Base-by-base conservation (phyloP, 1,140 invertebrate genomes). In the Physella acuta region DNA sequence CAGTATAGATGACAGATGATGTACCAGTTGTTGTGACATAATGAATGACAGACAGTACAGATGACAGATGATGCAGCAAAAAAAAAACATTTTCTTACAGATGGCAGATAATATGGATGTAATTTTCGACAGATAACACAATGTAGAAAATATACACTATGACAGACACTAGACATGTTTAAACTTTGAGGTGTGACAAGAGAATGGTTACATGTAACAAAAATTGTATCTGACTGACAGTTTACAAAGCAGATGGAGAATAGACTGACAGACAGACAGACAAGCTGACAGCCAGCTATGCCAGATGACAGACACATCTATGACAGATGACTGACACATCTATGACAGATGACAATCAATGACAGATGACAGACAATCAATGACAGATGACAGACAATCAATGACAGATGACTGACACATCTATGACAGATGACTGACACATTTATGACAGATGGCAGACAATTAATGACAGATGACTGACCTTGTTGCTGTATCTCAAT, bases 401-500 rank as follows among this genome's bases (percentile, higher is more conserved):
- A 44, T 11, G 39, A 20, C 39, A 11, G 39, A 11, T 44, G 39
- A 11, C 16, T 8, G 39, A 20, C 30, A 14, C 39, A 8, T 11
- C 20, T 44, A 44, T 11, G 8, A 8, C 39, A 44, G 20, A 20
- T 44, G 20, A 44, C 20, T 8, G 8, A 8, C 39, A 8, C 39
- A 44, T n/a, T 44, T 44, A 44, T 11, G 8, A 8, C 39, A 44
- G 20, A 20, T 44, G 20, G 20, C 20, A 20, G 8, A 8, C 39
- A 8, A 44, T n/a, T 44, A 11, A 44, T 11, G 8, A 8, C 39
- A 44, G 20, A 20, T 44, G 20, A 44, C 68, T 61, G 49, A 76
- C 75, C 75, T 74, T 74, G 72, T 8, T 64, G 65, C 52, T 78
- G 76, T 60, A 82, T 66, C 58, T 78, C 76, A 37, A 75, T 68